phyloP scores from a whole-genome alignment of 2,797 vertebrate species.

The Myripristis murdjan region DNA sequence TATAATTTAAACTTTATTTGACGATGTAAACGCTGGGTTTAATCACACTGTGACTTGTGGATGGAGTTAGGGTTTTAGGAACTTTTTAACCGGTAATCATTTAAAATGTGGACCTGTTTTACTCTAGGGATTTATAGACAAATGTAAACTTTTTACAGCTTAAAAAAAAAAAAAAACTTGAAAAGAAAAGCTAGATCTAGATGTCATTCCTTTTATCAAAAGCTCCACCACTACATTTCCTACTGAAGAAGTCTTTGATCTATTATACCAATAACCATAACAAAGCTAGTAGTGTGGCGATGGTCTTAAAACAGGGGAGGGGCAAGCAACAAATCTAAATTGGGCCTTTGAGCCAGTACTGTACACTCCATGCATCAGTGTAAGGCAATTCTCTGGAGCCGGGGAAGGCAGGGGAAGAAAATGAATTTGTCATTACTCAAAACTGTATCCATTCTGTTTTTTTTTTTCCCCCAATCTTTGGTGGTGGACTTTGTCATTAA shows the following conservation, averaged over 20 bases:
- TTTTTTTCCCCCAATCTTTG: neutral
- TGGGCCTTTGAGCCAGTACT: constrained; percentile 4
- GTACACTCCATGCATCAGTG: neutral
- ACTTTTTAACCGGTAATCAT: too few species aligned
- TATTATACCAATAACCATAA: neutral
- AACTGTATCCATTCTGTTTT: constrained; percentile 19
- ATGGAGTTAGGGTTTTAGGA: too few species aligned
- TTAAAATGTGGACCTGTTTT: neutral
- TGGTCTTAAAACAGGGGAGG: neutral
- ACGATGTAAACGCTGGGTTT: too few species aligned
- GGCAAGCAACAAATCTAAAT: neutral
- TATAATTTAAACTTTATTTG: neutral
- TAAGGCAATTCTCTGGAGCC: constrained; percentile 18
- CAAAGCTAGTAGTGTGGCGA: neutral
- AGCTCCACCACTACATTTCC: neutral
- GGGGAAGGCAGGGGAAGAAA: neutral
- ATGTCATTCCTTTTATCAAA: neutral
- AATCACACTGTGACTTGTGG: too few species aligned
- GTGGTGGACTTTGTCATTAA: constrained; percentile 17
- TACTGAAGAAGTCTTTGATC: neutral
- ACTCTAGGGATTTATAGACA: neutral
- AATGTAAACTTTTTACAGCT: neutral
- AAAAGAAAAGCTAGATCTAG: constrained; percentile 1
- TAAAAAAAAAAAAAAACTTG: constrained; percentile 4
- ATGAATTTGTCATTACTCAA: neutral